Percentiles rank a stretch among this genome's conserved stretches.
phyloP scores from a whole-genome alignment of 2,888 invertebrate species.

The Hyposoter dolosus region DNA sequence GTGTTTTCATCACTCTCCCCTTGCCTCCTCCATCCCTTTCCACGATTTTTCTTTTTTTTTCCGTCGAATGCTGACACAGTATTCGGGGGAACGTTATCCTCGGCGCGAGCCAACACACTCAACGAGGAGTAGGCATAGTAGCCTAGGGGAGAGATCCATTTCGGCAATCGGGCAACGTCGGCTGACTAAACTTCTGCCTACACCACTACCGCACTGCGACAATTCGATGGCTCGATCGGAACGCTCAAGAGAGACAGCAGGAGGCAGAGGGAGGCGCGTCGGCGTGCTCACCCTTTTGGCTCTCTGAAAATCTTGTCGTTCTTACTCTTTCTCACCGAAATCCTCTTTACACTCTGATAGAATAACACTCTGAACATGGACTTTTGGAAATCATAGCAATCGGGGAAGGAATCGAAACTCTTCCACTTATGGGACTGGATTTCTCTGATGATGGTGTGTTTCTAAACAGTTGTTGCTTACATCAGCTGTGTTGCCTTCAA shows the following conservation, averaged over 20 bases:
- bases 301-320: constrained; percentile 34
- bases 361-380: not conserved
- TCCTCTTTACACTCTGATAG: not conserved
- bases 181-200: constrained; percentile 78
- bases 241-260: constrained; percentile 40
- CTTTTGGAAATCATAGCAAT: not conserved
- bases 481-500: not conserved
- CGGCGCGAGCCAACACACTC: constrained; percentile 40
- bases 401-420: not conserved
- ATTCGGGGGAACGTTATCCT: constrained; percentile 64
- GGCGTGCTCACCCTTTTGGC: constrained; percentile 64
- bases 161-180: constrained; percentile 66
- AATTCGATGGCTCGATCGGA: constrained; percentile 80
- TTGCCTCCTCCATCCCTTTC: not conserved
- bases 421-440: not conserved
- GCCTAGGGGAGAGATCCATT: constrained; percentile 70
- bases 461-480: too few relatives aligned
- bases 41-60: not conserved
- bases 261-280: constrained; percentile 44
- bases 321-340: not conserved
- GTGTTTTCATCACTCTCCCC: constrained; percentile 2
- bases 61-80: constrained; percentile 73
- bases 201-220: constrained; percentile 83
- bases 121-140: constrained; percentile 44
- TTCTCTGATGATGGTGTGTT: not conserved